phyloP scores from a whole-genome alignment of 2,797 vertebrate genomes.

The Xerus rutilus region DNA sequence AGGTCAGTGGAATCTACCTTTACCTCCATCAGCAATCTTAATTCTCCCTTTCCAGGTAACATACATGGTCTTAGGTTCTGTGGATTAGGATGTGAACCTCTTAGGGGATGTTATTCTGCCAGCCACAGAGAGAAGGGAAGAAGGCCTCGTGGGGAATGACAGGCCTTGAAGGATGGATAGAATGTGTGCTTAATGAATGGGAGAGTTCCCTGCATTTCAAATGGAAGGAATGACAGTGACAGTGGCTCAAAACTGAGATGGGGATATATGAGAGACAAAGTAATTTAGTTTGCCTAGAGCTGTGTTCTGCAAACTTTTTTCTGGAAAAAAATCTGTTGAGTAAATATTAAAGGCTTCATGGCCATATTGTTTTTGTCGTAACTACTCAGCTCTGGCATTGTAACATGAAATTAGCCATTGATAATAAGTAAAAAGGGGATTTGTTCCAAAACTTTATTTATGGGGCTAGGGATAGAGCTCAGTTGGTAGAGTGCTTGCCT shows the following conservation, averaged over 20 bases:
- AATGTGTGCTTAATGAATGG: background rate
- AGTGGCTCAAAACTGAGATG: background rate
- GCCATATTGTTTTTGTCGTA: background rate
- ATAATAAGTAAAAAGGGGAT: background rate
- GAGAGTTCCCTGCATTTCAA: background rate
- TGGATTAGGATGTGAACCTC: background rate
- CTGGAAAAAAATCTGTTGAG: background rate
- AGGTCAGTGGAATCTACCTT: background rate
- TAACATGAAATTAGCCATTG: background rate
- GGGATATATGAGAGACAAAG: background rate
- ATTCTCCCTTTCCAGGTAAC: background rate
- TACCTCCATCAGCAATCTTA: background rate
- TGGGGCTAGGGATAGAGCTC: too few species aligned
- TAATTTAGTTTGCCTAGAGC: background rate
- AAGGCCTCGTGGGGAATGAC: background rate
- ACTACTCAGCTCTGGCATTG: background rate
- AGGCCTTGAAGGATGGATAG: background rate
- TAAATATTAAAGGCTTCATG: background rate
- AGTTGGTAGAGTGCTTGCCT: too few species aligned
- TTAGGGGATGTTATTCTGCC: background rate
- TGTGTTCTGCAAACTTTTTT: background rate
- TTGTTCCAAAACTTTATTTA: background rate
- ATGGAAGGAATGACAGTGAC: background rate
- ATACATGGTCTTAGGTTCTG: background rate
- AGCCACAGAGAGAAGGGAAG: background rate